Evolutionary conservation across 2,113 vertebrate genomes (phyloP).

Genomic region (Thomomys bottae): DNA sequence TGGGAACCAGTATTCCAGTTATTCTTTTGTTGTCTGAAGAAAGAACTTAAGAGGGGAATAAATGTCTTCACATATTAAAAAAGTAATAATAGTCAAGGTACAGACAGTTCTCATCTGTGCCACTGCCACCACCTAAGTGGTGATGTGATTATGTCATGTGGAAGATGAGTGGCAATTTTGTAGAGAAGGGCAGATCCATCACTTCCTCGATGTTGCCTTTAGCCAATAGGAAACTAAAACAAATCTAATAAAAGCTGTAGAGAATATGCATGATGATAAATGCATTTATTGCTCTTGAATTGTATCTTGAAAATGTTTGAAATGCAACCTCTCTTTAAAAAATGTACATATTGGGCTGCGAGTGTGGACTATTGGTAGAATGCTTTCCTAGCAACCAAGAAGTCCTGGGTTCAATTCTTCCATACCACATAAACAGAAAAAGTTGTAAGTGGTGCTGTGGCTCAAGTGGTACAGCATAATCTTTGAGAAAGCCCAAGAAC

Average conservation of each 20-base stretch:
- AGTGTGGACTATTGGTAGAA: too few relatives aligned
- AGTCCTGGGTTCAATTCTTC: too few relatives aligned
- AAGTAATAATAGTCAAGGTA: background rate
- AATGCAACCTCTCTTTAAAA: background rate
- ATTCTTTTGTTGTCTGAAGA: too few relatives aligned
- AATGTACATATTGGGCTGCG: too few relatives aligned
- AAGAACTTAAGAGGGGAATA: too few relatives aligned
- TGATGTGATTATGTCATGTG: background rate
- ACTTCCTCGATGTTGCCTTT: background rate
- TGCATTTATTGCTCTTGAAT: background rate
- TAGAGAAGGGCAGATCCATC: background rate
- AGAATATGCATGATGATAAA: background rate
- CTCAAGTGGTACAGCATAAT: too few relatives aligned
- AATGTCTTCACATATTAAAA: too few relatives aligned
- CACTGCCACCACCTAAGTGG: background rate
- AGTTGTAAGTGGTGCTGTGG: too few relatives aligned
- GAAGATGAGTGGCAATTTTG: background rate
- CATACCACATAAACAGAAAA: too few relatives aligned
- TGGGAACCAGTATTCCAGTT: too few relatives aligned
- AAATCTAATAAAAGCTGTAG: background rate
- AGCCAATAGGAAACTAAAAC: background rate
- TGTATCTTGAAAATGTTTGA: background rate
- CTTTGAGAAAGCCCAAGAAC: too few relatives aligned
- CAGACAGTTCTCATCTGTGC: background rate
- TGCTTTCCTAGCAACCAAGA: too few relatives aligned